phyloP scores from a whole-genome alignment of 1,140 invertebrate species.

The Drosophila navojoa region DNA sequence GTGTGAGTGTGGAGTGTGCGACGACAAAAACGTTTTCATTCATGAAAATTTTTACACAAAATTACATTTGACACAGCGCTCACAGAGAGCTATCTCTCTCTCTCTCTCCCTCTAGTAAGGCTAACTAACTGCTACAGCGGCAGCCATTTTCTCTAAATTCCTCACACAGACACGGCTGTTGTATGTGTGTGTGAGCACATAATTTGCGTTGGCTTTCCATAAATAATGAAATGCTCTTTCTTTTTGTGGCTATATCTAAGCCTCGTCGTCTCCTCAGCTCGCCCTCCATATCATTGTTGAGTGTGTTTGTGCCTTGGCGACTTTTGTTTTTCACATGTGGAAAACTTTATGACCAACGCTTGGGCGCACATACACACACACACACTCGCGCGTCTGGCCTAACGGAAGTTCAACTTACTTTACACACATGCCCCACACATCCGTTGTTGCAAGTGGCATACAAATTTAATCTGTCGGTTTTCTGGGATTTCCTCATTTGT shows the following conservation, averaged over 20 bases:
- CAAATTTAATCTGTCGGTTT: conserved; percentile 79
- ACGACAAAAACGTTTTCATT: conserved; percentile 68
- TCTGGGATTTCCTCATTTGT: conserved; percentile 78
- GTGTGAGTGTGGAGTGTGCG: conserved; percentile 16
- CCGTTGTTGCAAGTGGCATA: conserved; percentile 68
- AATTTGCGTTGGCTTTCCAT: conserved; percentile 76
- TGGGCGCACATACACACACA: conserved; percentile 15
- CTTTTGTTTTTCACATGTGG: conserved; percentile 52
- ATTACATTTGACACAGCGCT: conserved; percentile 60
- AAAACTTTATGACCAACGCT: conserved; percentile 53
- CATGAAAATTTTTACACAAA: conserved; percentile 76
- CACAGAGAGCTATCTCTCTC: background rate
- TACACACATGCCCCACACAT: conserved; percentile 71
- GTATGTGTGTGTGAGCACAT: conserved; percentile 53
- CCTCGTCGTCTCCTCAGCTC: too few relatives aligned
- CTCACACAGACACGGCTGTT: conserved; percentile 15
- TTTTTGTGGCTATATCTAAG: conserved; percentile 41
- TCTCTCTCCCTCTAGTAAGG: conserved; percentile 7
- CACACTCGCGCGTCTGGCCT: conserved; percentile 6
- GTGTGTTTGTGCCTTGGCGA: conserved; percentile 22
- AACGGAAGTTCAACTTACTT: conserved; percentile 52
- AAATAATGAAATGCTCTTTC: conserved; percentile 68
- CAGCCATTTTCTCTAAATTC: conserved; percentile 68
- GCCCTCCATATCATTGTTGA: too few relatives aligned
- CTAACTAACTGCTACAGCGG: conserved; percentile 52